These are phyloP conservation scores for Dryobota labecula DNA, from an alignment of 2,888 invertebrate species.

Conservation along the genomic window DNA sequence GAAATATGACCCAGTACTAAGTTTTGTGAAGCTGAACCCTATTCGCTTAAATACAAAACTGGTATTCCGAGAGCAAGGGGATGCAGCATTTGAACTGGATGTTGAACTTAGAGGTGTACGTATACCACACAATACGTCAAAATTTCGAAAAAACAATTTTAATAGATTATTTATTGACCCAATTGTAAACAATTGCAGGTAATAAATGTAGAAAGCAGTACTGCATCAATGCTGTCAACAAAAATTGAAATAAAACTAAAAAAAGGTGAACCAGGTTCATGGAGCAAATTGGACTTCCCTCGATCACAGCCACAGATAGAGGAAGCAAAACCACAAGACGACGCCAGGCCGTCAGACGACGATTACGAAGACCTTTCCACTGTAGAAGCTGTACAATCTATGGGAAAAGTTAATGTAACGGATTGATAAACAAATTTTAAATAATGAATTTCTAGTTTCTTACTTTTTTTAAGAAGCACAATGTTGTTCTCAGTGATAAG, in stretches of 20 bases:
- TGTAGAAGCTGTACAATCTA: conserved; percentile 88
- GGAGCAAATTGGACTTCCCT: conserved; percentile 94
- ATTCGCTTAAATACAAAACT: conserved; percentile 94
- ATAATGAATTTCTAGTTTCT: conserved; percentile 23
- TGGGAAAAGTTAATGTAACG: conserved; percentile 84
- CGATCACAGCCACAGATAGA: conserved; percentile 75
- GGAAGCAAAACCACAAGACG: conserved; percentile 62
- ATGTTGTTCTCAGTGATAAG: conserved; percentile 6
- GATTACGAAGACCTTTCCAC: conserved; percentile 94
- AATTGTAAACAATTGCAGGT: conserved; percentile 91
- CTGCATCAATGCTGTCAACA: conserved; percentile 95
- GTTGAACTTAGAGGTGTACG: conserved; percentile 95
- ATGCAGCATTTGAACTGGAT: conserved; percentile 93
- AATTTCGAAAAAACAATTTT: neutral
- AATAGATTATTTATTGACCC: neutral
- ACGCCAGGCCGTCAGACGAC: conserved; percentile 77
- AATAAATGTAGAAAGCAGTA: conserved; percentile 93
- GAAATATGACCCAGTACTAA: conserved; percentile 94
- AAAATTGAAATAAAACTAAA: conserved; percentile 98
- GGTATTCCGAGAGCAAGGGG: conserved; percentile 94
- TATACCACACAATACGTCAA: conserved; percentile 8
- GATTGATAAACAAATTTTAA: conserved; percentile 63
- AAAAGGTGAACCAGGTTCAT: conserved; percentile 96
- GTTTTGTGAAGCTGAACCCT: conserved; percentile 95
- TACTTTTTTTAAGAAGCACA: conserved; percentile 33